Conservation (phyloP, 2,888 invertebrate genomes). For the Nomada hirtipes region DNA sequence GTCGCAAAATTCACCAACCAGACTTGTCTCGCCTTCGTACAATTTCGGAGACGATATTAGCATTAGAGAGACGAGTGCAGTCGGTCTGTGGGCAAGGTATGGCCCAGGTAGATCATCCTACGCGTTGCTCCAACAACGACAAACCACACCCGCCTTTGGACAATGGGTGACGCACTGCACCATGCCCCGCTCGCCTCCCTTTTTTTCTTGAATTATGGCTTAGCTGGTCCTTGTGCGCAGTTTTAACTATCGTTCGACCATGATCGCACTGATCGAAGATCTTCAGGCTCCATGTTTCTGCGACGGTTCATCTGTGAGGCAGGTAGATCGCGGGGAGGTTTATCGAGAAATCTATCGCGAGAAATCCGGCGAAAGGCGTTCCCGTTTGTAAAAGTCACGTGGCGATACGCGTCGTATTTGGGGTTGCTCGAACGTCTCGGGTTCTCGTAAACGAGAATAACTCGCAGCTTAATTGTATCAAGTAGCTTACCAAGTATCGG, state of each 20-base stretch:
- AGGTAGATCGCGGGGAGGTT: slow-evolving; percentile 54
- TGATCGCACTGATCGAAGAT: slow-evolving; percentile 64
- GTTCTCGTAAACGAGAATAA: neutral
- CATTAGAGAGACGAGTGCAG: slow-evolving; percentile 71
- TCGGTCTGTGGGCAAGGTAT: slow-evolving; percentile 52
- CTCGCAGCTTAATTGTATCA: no score
- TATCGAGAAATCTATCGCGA: slow-evolving; percentile 1
- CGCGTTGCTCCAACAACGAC: slow-evolving; percentile 80
- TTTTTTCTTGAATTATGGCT: slow-evolving; percentile 78
- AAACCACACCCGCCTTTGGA: slow-evolving; percentile 79
- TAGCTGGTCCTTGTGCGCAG: slow-evolving; percentile 69
- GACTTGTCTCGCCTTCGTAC: slow-evolving; percentile 72
- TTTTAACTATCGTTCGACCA: slow-evolving; percentile 76
- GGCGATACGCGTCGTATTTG: neutral
- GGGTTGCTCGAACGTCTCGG: neutral
- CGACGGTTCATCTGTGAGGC: slow-evolving; percentile 48
- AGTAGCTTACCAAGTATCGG: no score
- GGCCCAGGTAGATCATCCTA: slow-evolving; percentile 81
- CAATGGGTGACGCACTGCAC: slow-evolving; percentile 80
- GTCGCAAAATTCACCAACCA: slow-evolving; percentile 64
- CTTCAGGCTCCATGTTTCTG: slow-evolving; percentile 43
- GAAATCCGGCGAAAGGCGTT: neutral
- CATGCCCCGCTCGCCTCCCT: slow-evolving; percentile 66
- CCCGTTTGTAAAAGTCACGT: neutral
- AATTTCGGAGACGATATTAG: slow-evolving; percentile 75